phyloP scores from a whole-genome alignment of 2,797 vertebrate genomes.

The Pelobates cultripes region DNA sequence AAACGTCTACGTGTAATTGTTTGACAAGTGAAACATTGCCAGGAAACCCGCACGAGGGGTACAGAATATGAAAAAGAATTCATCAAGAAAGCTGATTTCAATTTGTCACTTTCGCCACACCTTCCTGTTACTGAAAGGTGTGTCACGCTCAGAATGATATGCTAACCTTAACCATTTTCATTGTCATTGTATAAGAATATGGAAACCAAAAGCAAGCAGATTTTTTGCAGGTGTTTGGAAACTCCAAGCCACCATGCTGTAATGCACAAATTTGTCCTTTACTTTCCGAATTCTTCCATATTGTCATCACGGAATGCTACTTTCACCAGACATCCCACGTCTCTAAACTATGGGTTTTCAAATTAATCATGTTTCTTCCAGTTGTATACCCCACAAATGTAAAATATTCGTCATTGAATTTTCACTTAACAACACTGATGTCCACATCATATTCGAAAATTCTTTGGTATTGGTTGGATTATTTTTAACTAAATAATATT shows the following conservation, averaged over 20 bases:
- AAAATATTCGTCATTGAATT: not conserved
- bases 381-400: not conserved
- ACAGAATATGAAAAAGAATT: not conserved
- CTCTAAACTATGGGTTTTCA: too few relatives aligned
- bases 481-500: too few relatives aligned
- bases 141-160: not conserved
- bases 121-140: conserved; percentile 37
- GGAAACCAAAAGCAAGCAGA: not conserved
- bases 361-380: too few relatives aligned
- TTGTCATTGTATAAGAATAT: not conserved
- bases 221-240: conserved; percentile 17
- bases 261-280: not conserved
- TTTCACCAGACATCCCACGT: not conserved
- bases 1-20: too few relatives aligned
- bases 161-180: conserved; percentile 9
- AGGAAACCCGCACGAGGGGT: not conserved
- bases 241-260: conserved; percentile 20
- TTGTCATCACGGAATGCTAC: not conserved
- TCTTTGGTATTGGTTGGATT: too few relatives aligned
- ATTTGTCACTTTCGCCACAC: conserved; percentile 46
- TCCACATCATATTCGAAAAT: too few relatives aligned
- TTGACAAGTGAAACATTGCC: not conserved
- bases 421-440: too few relatives aligned
- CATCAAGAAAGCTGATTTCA: not conserved
- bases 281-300: not conserved